These are phyloP conservation scores for Acanthornis magna DNA, from an alignment of 2,797 vertebrate species.

Conservation along the genomic window DNA sequence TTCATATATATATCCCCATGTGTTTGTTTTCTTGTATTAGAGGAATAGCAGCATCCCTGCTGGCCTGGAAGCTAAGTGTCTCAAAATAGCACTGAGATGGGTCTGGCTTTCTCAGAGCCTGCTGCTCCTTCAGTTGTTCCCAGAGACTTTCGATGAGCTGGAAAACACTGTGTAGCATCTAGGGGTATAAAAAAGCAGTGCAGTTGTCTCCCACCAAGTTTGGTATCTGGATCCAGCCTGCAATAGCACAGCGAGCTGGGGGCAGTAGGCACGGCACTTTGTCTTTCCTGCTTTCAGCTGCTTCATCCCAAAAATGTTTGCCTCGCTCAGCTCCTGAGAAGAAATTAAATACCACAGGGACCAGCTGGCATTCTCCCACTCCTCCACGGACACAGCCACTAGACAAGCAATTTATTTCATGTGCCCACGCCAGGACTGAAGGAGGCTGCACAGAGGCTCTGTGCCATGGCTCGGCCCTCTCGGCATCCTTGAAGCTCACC, in stretches of 20 bases:
- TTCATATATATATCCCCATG: constrained; percentile 6
- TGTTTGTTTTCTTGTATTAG: constrained; percentile 49
- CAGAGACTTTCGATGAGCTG: neutral
- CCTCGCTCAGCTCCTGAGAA: neutral
- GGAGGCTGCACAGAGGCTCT: neutral
- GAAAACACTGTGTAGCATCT: neutral
- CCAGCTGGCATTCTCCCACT: constrained; percentile 41
- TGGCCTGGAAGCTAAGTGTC: constrained; percentile 35
- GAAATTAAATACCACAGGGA: neutral
- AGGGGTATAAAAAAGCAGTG: neutral
- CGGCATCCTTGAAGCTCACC: neutral
- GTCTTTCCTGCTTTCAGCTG: neutral
- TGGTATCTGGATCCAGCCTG: neutral
- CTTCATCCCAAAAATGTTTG: neutral
- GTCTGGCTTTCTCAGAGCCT: neutral
- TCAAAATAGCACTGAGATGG: constrained; percentile 18
- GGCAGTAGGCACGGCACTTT: neutral
- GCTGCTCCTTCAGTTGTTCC: neutral
- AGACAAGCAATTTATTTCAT: neutral
- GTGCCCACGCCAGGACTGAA: neutral
- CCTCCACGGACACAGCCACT: neutral
- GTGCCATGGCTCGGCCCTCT: neutral
- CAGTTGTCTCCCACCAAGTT: neutral
- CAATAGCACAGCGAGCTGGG: fast-evolving
- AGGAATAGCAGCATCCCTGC: constrained; percentile 19